Percentiles rank a stretch among this genome's conserved stretches.
Conservation (phyloP, 2,113 vertebrate genomes). For the Menidia beryllina region DNA sequence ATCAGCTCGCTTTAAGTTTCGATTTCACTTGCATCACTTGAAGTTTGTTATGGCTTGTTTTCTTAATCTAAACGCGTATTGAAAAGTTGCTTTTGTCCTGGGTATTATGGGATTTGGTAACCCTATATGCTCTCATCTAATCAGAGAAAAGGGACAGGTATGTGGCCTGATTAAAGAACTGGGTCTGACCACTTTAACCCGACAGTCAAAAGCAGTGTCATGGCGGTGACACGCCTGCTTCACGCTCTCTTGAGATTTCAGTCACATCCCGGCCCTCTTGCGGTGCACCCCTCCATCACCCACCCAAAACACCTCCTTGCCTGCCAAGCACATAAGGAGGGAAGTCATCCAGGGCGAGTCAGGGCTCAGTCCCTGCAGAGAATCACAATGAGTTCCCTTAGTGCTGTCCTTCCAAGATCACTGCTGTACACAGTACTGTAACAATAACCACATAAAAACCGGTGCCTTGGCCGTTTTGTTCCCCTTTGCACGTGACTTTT, state of each 20-base stretch:
- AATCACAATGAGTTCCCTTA: conserved; percentile 80
- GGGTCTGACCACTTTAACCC: conserved; percentile 47
- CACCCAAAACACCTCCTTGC: conserved; percentile 68
- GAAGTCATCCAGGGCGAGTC: conserved; percentile 70
- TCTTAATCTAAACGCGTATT: conserved; percentile 50
- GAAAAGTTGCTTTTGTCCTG: conserved; percentile 37
- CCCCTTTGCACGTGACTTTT: conserved; percentile 5
- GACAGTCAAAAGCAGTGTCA: conserved; percentile 58
- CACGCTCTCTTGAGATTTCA: conserved; percentile 78
- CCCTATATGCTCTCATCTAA: conserved; percentile 47
- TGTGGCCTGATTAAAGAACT: conserved; percentile 25
- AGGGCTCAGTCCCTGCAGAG: conserved; percentile 71
- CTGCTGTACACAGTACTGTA: conserved; percentile 56
- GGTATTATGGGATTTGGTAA: conserved; percentile 20
- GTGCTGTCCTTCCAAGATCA: conserved; percentile 50
- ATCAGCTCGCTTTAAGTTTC: no score
- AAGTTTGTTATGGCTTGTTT: conserved; percentile 19
- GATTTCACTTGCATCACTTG: conserved; percentile 16
- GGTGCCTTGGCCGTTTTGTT: no score
- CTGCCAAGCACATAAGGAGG: conserved; percentile 78
- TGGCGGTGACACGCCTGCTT: conserved; percentile 66
- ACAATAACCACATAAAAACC: no score
- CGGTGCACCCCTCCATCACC: conserved; percentile 53
- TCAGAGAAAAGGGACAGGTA: conserved; percentile 44
- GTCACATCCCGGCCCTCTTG: conserved; percentile 77